phyloP scores from a whole-genome alignment of 2,797 vertebrate species.

The Pipistrellus kuhlii region DNA sequence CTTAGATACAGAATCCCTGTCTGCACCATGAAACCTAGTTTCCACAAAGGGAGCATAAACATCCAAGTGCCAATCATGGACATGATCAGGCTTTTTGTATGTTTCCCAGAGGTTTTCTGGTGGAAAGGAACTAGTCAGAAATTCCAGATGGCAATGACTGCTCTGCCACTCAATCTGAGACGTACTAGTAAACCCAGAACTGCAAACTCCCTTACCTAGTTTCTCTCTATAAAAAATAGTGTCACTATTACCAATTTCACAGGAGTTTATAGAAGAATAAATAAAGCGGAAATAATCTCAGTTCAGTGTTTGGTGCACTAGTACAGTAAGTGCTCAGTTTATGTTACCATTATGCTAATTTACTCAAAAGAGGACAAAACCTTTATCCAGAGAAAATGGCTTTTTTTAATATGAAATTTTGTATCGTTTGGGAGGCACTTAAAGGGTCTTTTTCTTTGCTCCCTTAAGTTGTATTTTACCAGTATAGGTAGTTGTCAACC shows the following conservation, averaged over 20 bases:
- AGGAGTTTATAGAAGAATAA: background rate
- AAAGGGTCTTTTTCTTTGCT: background rate
- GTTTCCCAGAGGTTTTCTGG: background rate
- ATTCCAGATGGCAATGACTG: background rate
- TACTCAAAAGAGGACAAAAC: constrained; percentile 2
- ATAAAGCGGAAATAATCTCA: background rate
- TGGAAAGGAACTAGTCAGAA: background rate
- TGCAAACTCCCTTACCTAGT: background rate
- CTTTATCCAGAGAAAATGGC: background rate
- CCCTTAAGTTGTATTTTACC: background rate
- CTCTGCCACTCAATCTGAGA: background rate
- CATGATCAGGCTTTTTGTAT: background rate
- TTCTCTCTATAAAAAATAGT: background rate
- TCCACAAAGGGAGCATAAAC: background rate
- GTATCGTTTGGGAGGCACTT: background rate
- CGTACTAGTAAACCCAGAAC: background rate
- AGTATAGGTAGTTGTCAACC: background rate
- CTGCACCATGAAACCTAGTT: background rate
- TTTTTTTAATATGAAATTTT: constrained; percentile 32
- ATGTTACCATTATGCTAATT: background rate
- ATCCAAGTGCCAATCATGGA: background rate
- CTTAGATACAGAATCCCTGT: background rate
- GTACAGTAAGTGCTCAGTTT: background rate
- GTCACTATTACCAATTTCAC: background rate
- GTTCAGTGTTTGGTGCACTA: background rate